Conservation (phyloP, 1,140 invertebrate genomes). For the Myzus persicae region DNA sequence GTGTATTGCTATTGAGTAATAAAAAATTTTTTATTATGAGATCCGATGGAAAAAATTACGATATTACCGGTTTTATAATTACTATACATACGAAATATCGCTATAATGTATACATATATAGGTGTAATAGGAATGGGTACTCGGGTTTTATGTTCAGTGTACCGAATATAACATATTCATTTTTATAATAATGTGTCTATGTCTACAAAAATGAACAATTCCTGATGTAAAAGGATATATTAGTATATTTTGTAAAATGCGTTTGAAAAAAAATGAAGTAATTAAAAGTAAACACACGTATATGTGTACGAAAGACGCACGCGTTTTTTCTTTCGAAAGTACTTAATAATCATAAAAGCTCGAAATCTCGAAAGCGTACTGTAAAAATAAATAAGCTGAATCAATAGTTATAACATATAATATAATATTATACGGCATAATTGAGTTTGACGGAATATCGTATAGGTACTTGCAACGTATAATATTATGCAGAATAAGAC, state of each 20-base stretch:
- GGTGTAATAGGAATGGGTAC: background rate
- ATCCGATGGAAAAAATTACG: background rate
- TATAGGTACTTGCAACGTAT: background rate
- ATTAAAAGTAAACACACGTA: background rate
- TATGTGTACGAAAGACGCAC: background rate
- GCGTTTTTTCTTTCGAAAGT: background rate
- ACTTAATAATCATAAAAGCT: background rate
- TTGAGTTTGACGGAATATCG: background rate
- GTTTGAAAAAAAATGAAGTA: background rate
- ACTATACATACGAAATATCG: background rate
- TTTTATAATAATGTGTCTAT: background rate
- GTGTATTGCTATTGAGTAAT: background rate
- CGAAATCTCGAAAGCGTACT: background rate
- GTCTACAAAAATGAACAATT: background rate
- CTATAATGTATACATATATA: background rate
- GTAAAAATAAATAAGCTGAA: background rate
- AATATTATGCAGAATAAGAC: background rate
- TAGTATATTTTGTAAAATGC: background rate
- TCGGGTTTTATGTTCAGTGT: background rate
- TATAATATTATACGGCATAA: background rate
- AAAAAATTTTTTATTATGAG: background rate
- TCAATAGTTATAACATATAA: background rate
- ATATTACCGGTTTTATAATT: slow-evolving; percentile 25
- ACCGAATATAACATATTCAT: background rate
- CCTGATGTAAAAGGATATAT: background rate